These are phyloP conservation scores for Sitta europaea DNA, from an alignment of 2,113 vertebrate species.

Conservation along the genomic window DNA sequence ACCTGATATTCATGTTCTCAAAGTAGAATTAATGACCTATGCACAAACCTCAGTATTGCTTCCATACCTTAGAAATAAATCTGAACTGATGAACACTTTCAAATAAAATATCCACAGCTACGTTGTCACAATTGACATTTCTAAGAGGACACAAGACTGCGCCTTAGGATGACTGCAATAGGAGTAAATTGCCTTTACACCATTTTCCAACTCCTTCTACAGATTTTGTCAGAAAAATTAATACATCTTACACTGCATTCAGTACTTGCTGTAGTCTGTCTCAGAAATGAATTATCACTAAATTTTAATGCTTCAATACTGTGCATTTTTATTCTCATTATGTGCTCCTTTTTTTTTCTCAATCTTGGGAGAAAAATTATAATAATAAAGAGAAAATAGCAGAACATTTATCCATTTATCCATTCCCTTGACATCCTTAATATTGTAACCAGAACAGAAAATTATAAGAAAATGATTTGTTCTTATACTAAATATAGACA, in stretches of 20 bases:
- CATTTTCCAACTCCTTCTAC: conserved; percentile 44
- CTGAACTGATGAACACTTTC: not conserved
- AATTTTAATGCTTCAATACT: conserved; percentile 51
- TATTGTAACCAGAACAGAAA: conserved; percentile 62
- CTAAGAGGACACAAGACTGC: not conserved
- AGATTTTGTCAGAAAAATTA: conserved; percentile 37
- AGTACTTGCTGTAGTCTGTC: conserved; percentile 41
- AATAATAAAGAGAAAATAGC: conserved; percentile 68
- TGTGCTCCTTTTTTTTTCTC: conserved; percentile 50
- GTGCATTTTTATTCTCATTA: conserved; percentile 62
- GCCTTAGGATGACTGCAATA: not conserved
- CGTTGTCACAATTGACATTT: not conserved
- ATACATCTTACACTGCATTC: conserved; percentile 26
- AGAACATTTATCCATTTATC: conserved; percentile 68
- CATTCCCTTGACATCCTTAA: conserved; percentile 63
- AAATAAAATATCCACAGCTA: not conserved
- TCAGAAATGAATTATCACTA: conserved; percentile 59
- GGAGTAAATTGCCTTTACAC: conserved; percentile 40
- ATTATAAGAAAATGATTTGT: conserved; percentile 66
- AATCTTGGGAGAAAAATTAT: conserved; percentile 64
- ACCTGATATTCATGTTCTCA: not conserved
- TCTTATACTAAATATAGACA: conserved; percentile 63
- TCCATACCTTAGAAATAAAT: not conserved
- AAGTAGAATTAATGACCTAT: not conserved
- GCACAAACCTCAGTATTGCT: not conserved